Base-by-base conservation (phyloP, 2,797 vertebrate species). In the Coendou prehensilis region DNA sequence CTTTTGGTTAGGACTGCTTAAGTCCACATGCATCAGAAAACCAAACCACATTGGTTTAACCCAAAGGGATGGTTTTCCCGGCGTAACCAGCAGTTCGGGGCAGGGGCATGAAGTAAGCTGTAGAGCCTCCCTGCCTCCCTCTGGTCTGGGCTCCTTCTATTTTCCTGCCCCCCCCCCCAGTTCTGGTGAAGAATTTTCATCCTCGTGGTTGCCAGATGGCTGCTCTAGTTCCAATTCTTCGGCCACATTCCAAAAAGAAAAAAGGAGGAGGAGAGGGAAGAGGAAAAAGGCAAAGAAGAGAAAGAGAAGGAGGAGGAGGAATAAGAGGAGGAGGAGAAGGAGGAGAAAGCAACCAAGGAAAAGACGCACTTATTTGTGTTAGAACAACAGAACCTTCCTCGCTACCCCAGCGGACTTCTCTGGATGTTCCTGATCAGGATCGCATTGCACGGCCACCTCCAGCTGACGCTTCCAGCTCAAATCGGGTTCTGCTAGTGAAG, bases 51-150 rank as follows among this genome's bases (percentile, higher is more conserved):
- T 17, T 79, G 37, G 13, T 28, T 93, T 89, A 47, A 57, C 26
- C 17, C 81, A 85, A n/a, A 17, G 59, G 11, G 22, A 10, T 8
- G 9, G 22, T n/a, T 93, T 85, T 9, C 7, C 33, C 67, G 33
- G 33, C 41, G 6, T 33, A 50, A 61, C 8, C 41, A 56, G 50
- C 86, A 47, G 41, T 69, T 78, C 61, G 37, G 67, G 64, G 15
- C 2, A 18, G 50, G 20, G 47, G 4, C 8, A 4, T 15, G 28
- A 63, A 22, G 14, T 5, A 4, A 2, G 5, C 52, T 3, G 2
- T 73, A n/a, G 20, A n/a, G n/a, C 33, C 7, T 9, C 1, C 28
- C 4, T 0, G 0, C 22, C 50, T 50, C n/a, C 11, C 0, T 45
- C 5, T 3, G 20, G 10, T 54, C 9, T 6, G 73, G n/a, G 13